Base-by-base conservation (phyloP, 2,888 invertebrate species). In the Calephelis perditalis region DNA sequence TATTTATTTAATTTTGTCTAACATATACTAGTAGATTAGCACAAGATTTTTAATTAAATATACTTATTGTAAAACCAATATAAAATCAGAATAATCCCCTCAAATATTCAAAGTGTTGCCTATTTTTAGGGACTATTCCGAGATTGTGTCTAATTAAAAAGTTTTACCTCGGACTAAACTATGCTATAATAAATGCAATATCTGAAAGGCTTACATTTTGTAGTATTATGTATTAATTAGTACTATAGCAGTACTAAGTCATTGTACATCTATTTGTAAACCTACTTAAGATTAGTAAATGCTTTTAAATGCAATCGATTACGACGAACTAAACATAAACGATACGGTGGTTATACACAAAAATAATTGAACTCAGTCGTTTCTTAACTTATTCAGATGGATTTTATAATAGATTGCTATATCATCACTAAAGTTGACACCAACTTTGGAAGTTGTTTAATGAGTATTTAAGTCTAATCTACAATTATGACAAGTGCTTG, bases 401-500 rank as follows among this genome's bases (percentile, higher is more conserved):
- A 12, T 9, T 12, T 11, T 46, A 45, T 56, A 43, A 15, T 44
- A 57, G 57, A 26, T 45, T 44, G 26, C 54, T 44, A 35, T 59
- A 55, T 45, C 55, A 59, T 59, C 59, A 59, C 59, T 49, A 49
- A 49, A 26, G 26, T 26, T 49, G 49, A 10, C 49, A 26, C 8
- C 10, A 49, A 49, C 49, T 49, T 49, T 49, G 26, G 49, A 49
- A 49, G 49, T 26, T 37, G 37, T 9, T 26, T 49, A 10, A 49
- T 59, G 45, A 49, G 47, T 58, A 40, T 57, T 47, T 58, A 37
- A 49, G 36, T 37, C 36, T 36, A 46, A 26, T 40, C 10, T 45
- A 15, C 11, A 58, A 62, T 79, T 87, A 89, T 71, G 88, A 84
- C 91, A 96, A 93, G 84, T 95, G 95, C 83, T 97, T 97, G 73